These are phyloP conservation scores for Oscheius sp. DNA, from an alignment of 2,888 invertebrate genomes.

Conservation along the genomic window DNA sequence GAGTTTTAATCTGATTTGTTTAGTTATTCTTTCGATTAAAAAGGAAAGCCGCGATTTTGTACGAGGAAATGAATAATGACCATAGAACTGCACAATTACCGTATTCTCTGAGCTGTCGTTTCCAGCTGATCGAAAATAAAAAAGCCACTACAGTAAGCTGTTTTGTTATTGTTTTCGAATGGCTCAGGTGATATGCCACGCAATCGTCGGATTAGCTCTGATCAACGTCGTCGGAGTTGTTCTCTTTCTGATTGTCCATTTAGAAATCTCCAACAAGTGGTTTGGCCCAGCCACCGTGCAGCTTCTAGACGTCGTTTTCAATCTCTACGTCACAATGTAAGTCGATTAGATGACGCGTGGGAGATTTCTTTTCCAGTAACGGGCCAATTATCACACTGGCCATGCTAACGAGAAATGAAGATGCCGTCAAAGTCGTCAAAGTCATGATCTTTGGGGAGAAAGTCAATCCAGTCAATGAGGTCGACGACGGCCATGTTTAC, in stretches of 20 bases:
- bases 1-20: background rate
- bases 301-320: background rate
- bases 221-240: background rate
- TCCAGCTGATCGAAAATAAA: conserved; percentile 1
- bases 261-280: background rate
- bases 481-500: background rate
- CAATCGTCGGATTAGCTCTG: background rate
- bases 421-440: background rate
- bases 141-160: background rate
- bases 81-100: background rate
- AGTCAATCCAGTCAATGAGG: background rate
- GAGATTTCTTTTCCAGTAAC: background rate
- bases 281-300: background rate
- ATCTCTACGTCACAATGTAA: conserved; percentile 1
- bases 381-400: background rate
- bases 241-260: background rate
- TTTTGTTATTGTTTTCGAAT: background rate
- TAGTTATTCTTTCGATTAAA: background rate
- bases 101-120: background rate
- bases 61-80: background rate
- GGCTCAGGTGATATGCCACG: background rate
- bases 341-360: background rate
- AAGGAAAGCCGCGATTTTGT: background rate
- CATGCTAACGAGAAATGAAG: background rate
- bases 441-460: background rate